Evolutionary conservation across 2,888 invertebrate genomes (phyloP).

Genomic region (Phrixothrix hirtus): DNA sequence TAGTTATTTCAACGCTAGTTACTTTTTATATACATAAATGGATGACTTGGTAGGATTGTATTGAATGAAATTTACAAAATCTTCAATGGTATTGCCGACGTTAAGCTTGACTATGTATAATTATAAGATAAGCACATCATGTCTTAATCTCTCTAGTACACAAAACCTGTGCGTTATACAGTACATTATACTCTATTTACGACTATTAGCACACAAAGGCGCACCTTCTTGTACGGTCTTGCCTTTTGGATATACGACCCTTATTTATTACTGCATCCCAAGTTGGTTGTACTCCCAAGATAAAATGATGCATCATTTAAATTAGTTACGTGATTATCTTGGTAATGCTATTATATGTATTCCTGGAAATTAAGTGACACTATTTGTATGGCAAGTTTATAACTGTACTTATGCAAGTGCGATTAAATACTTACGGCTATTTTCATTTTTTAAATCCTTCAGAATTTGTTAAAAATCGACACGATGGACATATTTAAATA

Average conservation of each 20-base stretch:
- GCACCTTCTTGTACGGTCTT: conserved; percentile 37
- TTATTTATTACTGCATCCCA: conserved; percentile 25
- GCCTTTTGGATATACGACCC: conserved; percentile 25
- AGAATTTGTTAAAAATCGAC: no score
- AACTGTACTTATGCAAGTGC: no score
- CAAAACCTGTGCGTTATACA: conserved; percentile 49
- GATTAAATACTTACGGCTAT: no score
- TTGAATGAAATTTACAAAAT: neutral
- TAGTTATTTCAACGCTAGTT: neutral
- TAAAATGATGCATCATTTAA: conserved; percentile 27
- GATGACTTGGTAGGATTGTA: neutral
- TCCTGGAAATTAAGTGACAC: neutral
- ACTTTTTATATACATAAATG: neutral
- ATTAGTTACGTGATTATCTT: conserved; percentile 26
- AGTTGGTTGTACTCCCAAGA: conserved; percentile 21
- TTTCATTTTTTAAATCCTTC: no score
- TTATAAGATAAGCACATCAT: conserved; percentile 45
- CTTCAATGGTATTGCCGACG: conserved; percentile 4
- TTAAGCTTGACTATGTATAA: conserved; percentile 13
- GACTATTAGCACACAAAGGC: conserved; percentile 43
- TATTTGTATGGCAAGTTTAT: no score
- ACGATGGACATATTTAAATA: neutral
- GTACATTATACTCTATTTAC: conserved; percentile 52
- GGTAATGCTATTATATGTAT: neutral
- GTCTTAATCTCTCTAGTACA: conserved; percentile 49